Evolutionary conservation across 2,113 vertebrate species (phyloP), one percentile per base, ranked within the genome.

Genomic region (Symphodus melops): DNA sequence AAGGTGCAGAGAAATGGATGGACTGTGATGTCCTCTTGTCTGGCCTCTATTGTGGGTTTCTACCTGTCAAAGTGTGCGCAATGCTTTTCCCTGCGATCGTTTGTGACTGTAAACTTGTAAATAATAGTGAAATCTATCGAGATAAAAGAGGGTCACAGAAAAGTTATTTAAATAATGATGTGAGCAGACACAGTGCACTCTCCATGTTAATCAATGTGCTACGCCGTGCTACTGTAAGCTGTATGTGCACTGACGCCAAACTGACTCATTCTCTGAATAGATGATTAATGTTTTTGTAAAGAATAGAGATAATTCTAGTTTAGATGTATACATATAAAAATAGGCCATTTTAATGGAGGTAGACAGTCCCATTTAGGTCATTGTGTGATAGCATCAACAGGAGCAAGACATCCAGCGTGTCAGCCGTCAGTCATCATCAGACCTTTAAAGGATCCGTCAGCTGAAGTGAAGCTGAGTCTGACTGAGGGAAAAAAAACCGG

Each of bases 211-310:
- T 81, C 70, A 44, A 41, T 64, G 72, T 79, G 71, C 70, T 84
- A 72, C 74, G 65, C 65, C 65, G 4, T 70, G 72, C 83, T 86
- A 56, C 44, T 86, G 77, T 86, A 77, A 89, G 74, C 72, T 84
- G 42, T 77, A 44, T 23, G 86, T 86, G 76, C 89, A 89, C 84
- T 80, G 9, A 70, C 7, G 79, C 87, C 87, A 90, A 88, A 88
- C 71, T 61, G 61, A 85, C 63, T 62, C 61, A 76, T 67, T 62
- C 54, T 88, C 82, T 89, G 68, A 89, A 74, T 75, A 87, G 69
- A 64, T 59, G 39, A 82, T 54, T 84, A 13, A 73, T 57, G 64
- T 69, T 83, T 84, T 88, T 61, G 81, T 70, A 72, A 81, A 55
- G 72, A 4, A 68, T 9, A 68, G 20, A 86, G 57, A 82, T 63